These are phyloP conservation scores for Axis porcinus DNA, from an alignment of 2,113 vertebrate species.

Conservation along the genomic window DNA sequence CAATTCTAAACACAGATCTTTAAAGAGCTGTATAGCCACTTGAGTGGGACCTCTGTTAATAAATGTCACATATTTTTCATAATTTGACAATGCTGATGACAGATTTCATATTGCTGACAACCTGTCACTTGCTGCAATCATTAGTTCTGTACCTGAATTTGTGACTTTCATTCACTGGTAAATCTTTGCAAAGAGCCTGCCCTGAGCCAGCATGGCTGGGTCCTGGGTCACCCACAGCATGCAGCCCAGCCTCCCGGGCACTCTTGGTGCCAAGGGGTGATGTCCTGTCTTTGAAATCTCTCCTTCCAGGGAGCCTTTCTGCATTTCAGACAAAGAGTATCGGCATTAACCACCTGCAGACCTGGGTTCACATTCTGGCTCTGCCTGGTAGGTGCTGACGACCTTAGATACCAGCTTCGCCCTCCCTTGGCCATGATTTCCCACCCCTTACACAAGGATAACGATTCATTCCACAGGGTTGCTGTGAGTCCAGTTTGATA, in stretches of 20 bases:
- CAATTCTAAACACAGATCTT: neutral
- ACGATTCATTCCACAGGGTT: neutral
- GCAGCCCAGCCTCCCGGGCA: neutral
- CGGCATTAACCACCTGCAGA: neutral
- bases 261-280: neutral
- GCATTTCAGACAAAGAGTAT: neutral
- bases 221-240: neutral
- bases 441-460: neutral
- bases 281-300: neutral
- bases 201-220: neutral
- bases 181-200: neutral
- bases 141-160: neutral
- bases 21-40: neutral
- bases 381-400: neutral
- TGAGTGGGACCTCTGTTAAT: neutral
- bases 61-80: neutral
- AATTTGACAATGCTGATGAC: constrained; percentile 7
- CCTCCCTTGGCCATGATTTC: neutral
- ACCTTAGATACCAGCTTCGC: neutral
- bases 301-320: neutral
- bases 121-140: neutral
- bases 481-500: neutral
- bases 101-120: constrained; percentile 29
- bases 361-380: neutral
- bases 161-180: neutral